A percentile compares a stretch with the other conserved stretches of the same genome.
Conservation (phyloP, 2,113 vertebrate species). For the Crotalus horridus region DNA sequence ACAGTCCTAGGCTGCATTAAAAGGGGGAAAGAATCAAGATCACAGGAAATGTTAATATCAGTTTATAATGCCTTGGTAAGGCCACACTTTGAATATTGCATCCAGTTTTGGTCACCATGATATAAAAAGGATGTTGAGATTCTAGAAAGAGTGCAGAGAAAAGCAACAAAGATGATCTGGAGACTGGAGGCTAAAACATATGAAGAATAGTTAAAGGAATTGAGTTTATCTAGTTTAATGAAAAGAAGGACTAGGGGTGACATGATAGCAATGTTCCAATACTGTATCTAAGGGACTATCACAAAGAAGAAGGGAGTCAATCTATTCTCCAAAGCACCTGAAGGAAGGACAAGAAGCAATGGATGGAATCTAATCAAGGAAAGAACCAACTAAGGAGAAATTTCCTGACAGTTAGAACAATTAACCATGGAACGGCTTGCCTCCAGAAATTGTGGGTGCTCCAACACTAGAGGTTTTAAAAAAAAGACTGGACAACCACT, state of each 20-base stretch:
- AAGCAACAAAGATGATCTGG: neutral
- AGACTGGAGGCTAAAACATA: neutral
- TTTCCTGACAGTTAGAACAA: neutral
- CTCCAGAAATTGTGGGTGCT: neutral
- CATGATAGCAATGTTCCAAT: neutral
- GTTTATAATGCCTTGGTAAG: neutral
- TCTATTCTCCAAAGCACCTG: neutral
- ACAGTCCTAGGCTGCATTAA: neutral
- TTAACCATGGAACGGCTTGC: neutral
- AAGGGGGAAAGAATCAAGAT: neutral
- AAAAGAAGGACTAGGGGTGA: neutral
- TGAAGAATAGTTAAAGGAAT: neutral
- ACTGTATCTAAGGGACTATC: neutral
- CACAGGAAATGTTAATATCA: neutral
- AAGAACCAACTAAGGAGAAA: neutral
- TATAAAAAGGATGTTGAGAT: neutral
- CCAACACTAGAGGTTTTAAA: neutral
- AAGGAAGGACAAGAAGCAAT: neutral
- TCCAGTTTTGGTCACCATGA: neutral
- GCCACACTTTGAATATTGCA: neutral
- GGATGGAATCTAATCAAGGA: neutral
- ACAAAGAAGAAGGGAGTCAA: neutral
- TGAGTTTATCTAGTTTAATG: neutral
- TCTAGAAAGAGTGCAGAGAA: neutral
- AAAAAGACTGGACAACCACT: neutral